Conservation (phyloP, 2,797 vertebrate species). For the Siniperca obscura region DNA sequence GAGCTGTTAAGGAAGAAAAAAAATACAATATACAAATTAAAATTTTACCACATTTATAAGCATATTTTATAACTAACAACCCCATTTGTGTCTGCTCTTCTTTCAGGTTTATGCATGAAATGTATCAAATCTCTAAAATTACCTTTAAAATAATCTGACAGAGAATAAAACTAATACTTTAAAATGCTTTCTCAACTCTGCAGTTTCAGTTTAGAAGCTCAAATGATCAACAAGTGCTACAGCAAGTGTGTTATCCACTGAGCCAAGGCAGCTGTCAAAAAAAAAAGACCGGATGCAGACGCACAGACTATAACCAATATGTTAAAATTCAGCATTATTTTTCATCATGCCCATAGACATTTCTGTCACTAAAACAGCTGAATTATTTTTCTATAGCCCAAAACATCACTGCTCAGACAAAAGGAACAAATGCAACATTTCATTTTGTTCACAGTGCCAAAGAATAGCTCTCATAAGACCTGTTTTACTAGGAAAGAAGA, state of each 20-base stretch:
- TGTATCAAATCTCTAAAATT: background rate
- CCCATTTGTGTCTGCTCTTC: background rate
- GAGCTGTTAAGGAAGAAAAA: constrained; percentile 82
- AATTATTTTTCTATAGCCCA: background rate
- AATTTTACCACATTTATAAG: constrained; percentile 2
- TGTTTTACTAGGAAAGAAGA: background rate
- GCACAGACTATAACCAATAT: constrained; percentile 18
- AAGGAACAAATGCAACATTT: background rate
- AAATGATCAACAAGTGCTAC: constrained; percentile 39
- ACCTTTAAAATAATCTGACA: background rate
- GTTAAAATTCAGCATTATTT: constrained; percentile 1
- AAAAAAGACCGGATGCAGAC: constrained; percentile 17
- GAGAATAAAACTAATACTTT: constrained; percentile 1
- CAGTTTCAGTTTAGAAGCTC: constrained; percentile 12
- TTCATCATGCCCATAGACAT: background rate
- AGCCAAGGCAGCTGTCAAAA: constrained; percentile 38
- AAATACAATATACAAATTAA: constrained; percentile 9
- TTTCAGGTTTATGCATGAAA: background rate
- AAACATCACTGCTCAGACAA: constrained; percentile 6
- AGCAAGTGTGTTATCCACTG: constrained; percentile 20
- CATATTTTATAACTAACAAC: background rate
- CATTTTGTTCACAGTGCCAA: background rate
- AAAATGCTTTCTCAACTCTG: background rate
- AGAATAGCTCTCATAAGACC: background rate
- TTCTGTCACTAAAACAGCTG: constrained; percentile 8